A percentile compares a stretch with the other conserved stretches of the same genome.
phyloP scores from a whole-genome alignment of 2,797 vertebrate species.

The Mormyrus proboscirostris region DNA sequence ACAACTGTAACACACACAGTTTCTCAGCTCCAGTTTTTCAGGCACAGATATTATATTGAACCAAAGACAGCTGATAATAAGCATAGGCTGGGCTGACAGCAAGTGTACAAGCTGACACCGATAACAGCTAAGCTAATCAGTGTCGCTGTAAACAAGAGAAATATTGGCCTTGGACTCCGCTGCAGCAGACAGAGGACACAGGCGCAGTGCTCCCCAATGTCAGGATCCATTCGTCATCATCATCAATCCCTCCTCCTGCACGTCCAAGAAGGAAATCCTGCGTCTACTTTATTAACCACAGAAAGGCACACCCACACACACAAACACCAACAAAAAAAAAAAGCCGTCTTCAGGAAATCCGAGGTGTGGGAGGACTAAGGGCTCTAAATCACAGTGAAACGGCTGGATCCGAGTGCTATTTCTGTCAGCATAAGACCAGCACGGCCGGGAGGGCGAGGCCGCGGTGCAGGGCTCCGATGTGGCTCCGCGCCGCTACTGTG shows the following conservation, averaged over 20 bases:
- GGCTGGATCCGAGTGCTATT: not conserved
- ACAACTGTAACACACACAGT: not conserved
- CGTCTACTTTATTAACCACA: not conserved
- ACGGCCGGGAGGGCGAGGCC: not conserved
- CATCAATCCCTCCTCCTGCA: conserved; percentile 3
- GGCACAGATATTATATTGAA: not conserved
- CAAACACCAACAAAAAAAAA: not conserved
- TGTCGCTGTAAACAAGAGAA: not conserved
- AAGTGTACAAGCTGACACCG: not conserved
- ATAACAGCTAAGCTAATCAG: not conserved
- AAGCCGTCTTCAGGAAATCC: not conserved
- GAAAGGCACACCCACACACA: not conserved
- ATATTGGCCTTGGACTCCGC: not conserved
- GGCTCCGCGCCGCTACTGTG: conserved; percentile 40
- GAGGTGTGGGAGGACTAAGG: not conserved
- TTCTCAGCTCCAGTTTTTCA: not conserved
- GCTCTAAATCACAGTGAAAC: not conserved
- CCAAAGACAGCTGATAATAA: not conserved
- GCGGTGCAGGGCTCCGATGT: conserved; percentile 9
- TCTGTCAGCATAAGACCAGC: not conserved
- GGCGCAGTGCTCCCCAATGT: not conserved
- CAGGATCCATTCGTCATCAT: not conserved
- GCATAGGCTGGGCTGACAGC: not conserved
- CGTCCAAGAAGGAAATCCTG: not conserved
- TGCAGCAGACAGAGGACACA: not conserved